A percentile compares a stretch with the other conserved stretches of the same genome.
phyloP scores from a whole-genome alignment of 1,140 invertebrate genomes.

The Megalopta genalis region DNA sequence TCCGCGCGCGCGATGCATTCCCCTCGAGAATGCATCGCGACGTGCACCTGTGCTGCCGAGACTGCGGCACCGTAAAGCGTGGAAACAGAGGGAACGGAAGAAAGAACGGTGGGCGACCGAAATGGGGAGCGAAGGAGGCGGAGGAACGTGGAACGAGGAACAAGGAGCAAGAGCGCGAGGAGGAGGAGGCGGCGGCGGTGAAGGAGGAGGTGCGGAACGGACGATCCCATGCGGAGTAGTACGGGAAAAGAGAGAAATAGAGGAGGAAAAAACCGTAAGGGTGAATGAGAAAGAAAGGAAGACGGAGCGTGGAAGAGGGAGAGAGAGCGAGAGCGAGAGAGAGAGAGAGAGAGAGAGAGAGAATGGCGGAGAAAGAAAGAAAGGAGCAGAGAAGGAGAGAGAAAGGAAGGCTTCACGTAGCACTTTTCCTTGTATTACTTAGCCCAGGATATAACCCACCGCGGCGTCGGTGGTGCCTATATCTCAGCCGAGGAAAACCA shows the following conservation, averaged over 20 bases:
- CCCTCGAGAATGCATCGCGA: slow-evolving; percentile 61
- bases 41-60: slow-evolving; percentile 61
- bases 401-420: slow-evolving; percentile 61
- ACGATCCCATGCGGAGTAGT: neutral
- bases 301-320: neutral
- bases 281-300: no score
- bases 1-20: slow-evolving; percentile 45
- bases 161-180: neutral
- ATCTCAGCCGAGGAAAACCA: slow-evolving; percentile 75
- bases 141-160: neutral
- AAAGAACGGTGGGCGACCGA: neutral
- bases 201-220: neutral
- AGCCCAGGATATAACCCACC: slow-evolving; percentile 73
- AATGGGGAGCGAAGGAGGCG: slow-evolving; percentile 1
- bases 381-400: slow-evolving; percentile 27
- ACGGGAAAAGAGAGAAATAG: slow-evolving; percentile 44
- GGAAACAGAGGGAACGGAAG: slow-evolving; percentile 7
- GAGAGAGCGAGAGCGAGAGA: no score
- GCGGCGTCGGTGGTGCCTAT: slow-evolving; percentile 71
- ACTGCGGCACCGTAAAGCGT: slow-evolving; percentile 49
- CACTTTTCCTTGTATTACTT: slow-evolving; percentile 79
- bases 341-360: no score
- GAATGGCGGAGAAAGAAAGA: neutral
- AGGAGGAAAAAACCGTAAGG: slow-evolving; percentile 11
- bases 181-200: slow-evolving; percentile 16